A percentile compares a stretch with the other conserved stretches of the same genome.
Evolutionary conservation across 2,888 invertebrate species (phyloP).

Genomic region (Rugalucina vietnamica): DNA sequence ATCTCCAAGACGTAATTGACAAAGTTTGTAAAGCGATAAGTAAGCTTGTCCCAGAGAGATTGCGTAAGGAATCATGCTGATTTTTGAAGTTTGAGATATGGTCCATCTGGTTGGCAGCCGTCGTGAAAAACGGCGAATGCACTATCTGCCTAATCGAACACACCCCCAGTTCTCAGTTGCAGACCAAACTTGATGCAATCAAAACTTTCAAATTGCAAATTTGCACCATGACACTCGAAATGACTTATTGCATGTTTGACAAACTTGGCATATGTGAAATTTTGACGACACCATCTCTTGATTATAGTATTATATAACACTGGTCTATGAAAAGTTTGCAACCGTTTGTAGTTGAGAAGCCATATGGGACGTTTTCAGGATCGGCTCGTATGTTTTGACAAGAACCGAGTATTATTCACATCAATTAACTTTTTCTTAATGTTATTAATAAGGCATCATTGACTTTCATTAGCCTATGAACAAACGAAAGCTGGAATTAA

Average conservation of each 20-base stretch:
- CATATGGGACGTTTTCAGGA: background rate
- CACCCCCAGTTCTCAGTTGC: background rate
- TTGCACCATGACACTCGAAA: background rate
- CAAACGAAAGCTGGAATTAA: background rate
- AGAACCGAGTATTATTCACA: background rate
- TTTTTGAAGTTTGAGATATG: slow-evolving; percentile 10
- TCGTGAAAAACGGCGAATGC: background rate
- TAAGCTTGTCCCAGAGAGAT: slow-evolving; percentile 40
- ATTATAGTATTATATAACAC: slow-evolving; percentile 1
- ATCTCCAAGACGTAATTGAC: slow-evolving; percentile 26
- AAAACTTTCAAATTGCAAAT: background rate
- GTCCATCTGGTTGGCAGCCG: slow-evolving; percentile 2
- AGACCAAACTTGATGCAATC: background rate
- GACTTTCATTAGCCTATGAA: background rate
- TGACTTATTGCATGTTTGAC: slow-evolving; percentile 6
- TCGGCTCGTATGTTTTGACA: background rate
- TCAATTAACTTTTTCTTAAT: background rate
- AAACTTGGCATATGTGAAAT: background rate
- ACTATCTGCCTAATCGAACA: background rate
- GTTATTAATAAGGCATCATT: background rate
- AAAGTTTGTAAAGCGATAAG: slow-evolving; percentile 59
- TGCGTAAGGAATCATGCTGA: slow-evolving; percentile 6
- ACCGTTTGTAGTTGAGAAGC: background rate
- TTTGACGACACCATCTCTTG: background rate
- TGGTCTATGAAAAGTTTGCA: slow-evolving; percentile 2